Evolutionary conservation across 37 sponge, comb jelly and placozoan genomes (phyloP).

Genomic region (Eunapius fragilis): DNA sequence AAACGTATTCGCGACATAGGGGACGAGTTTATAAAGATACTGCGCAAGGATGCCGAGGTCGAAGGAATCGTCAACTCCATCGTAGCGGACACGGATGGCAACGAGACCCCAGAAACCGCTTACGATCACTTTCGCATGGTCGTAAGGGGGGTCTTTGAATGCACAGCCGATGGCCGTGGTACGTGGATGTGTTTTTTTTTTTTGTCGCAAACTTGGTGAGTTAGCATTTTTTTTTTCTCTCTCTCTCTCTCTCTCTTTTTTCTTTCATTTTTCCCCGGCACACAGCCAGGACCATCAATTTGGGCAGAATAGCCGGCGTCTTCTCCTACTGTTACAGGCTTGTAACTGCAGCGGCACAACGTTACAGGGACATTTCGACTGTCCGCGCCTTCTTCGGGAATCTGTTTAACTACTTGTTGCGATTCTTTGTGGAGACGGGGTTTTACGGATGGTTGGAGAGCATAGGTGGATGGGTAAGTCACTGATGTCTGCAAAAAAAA

Average conservation of each 20-base stretch:
- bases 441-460: neutral
- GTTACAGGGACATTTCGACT: neutral
- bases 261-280: too few species aligned
- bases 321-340: neutral
- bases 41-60: neutral
- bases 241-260: too few species aligned
- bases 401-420: neutral
- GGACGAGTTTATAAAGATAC: slow-evolving; percentile 24
- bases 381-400: neutral
- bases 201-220: neutral
- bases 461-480: slow-evolving; percentile 1
- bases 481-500: neutral
- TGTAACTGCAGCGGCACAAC: neutral
- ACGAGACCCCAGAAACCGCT: neutral
- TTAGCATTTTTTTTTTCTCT: too few species aligned
- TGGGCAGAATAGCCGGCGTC: neutral
- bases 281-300: neutral
- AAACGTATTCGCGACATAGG: slow-evolving; percentile 10
- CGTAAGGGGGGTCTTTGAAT: neutral
- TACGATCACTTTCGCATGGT: neutral
- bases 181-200: neutral
- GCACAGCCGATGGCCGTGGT: neutral
- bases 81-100: neutral
- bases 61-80: neutral
- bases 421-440: neutral